Percentiles rank a stretch among this genome's conserved stretches.
Conservation (phyloP, 2,888 invertebrate genomes). For the Coleophora deauratella region DNA sequence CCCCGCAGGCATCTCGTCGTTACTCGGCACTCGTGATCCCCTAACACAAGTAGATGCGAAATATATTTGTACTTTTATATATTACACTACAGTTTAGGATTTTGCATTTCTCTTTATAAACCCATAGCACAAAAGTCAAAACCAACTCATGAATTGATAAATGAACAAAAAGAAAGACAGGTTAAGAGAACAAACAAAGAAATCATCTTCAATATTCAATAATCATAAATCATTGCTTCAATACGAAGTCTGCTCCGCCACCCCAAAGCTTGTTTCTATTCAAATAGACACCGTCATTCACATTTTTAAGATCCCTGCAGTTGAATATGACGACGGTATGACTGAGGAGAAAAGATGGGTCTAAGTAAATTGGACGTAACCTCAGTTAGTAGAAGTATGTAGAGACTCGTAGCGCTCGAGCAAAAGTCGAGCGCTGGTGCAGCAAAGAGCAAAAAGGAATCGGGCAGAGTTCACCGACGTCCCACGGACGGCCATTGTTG, state of each 20-base stretch:
- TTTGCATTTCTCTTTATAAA: no score
- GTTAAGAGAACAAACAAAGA: neutral
- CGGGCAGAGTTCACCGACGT: conserved; percentile 46
- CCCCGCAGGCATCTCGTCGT: no score
- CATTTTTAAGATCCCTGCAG: neutral
- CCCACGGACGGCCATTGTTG: conserved; percentile 44
- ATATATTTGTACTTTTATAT: no score
- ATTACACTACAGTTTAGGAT: no score
- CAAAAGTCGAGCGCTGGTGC: conserved; percentile 30
- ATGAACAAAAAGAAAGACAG: no score
- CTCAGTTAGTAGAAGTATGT: neutral
- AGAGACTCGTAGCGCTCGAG: conserved; percentile 21
- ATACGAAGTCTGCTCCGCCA: conserved; percentile 30
- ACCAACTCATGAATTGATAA: no score
- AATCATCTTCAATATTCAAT: conserved; percentile 40
- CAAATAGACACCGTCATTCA: neutral
- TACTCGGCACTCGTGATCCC: no score
- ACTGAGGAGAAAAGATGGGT: conserved; percentile 13
- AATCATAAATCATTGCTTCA: conserved; percentile 46
- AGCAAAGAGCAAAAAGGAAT: conserved; percentile 34
- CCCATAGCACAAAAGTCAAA: no score
- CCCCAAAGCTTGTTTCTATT: conserved; percentile 19
- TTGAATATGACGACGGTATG: no score
- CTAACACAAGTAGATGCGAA: no score
- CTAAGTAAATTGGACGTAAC: conserved; percentile 21